These are phyloP conservation scores for Resseliella maxima DNA, from an alignment of 2,888 invertebrate genomes.

Conservation along the genomic window DNA sequence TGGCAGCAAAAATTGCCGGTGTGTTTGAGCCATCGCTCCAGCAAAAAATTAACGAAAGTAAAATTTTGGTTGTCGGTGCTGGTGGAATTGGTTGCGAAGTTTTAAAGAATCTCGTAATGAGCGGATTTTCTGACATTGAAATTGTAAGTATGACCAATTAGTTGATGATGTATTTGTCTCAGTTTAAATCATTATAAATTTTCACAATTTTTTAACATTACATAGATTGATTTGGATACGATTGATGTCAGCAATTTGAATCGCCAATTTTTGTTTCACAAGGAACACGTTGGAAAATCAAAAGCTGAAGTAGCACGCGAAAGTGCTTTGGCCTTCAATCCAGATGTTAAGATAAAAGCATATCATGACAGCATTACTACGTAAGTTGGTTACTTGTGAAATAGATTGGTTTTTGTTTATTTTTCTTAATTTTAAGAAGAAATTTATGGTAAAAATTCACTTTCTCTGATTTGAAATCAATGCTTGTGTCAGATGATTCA, in stretches of 20 bases:
- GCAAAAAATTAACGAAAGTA: conserved; percentile 73
- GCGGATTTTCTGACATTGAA: conserved; percentile 93
- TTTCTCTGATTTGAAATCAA: no score
- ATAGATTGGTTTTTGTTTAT: background rate
- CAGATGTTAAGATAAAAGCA: conserved; percentile 86
- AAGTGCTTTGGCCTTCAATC: conserved; percentile 88
- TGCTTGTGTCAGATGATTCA: no score
- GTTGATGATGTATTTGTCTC: background rate
- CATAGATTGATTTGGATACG: conserved; percentile 97
- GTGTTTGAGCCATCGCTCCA: conserved; percentile 75
- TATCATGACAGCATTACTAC: conserved; percentile 94
- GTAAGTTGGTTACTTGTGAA: conserved; percentile 70
- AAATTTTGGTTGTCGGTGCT: conserved; percentile 91
- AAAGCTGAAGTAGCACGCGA: conserved; percentile 93
- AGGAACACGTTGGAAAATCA: conserved; percentile 97
- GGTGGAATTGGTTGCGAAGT: conserved; percentile 99
- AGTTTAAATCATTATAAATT: no score
- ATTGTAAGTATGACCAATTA: conserved; percentile 76
- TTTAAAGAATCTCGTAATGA: conserved; percentile 94
- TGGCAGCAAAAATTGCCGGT: conserved; percentile 72
- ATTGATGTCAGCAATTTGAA: conserved; percentile 99
- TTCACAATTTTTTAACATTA: conserved; percentile 64
- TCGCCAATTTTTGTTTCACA: conserved; percentile 98
- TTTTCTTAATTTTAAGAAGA: no score
- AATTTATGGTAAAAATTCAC: no score